Percentiles rank a stretch among this genome's conserved stretches.
These are phyloP conservation scores for Euspilapteryx auroguttella DNA, from an alignment of 2,888 invertebrate species.

Conservation along the genomic window DNA sequence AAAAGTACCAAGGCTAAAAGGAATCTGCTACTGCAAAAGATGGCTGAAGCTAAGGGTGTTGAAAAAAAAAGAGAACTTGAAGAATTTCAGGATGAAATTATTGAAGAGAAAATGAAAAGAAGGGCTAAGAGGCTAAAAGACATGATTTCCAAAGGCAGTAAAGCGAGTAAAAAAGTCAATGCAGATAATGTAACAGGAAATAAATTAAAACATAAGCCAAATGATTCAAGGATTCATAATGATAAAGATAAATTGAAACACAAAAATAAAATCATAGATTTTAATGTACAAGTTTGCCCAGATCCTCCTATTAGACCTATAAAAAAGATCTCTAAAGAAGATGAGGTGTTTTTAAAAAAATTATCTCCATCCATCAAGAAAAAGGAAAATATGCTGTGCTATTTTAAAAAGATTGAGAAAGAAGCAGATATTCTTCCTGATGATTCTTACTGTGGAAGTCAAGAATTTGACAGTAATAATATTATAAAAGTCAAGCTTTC, in stretches of 20 bases:
- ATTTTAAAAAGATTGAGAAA: conserved; percentile 57
- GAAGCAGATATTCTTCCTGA: conserved; percentile 12
- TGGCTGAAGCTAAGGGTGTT: conserved; percentile 67
- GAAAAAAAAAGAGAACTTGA: conserved; percentile 60
- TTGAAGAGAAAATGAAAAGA: conserved; percentile 62
- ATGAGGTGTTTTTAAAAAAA: conserved; percentile 51
- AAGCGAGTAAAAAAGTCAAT: conserved; percentile 9
- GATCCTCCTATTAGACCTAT: too few relatives aligned
- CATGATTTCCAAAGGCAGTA: conserved; percentile 29
- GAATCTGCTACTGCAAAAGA: conserved; percentile 55
- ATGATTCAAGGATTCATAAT: conserved; percentile 4
- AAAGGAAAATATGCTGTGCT: conserved; percentile 62
- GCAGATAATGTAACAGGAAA: neutral
- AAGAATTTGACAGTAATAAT: conserved; percentile 11
- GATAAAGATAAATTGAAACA: conserved; percentile 5
- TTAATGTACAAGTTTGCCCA: too few relatives aligned
- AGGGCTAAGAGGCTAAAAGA: conserved; percentile 61
- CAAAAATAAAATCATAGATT: conserved; percentile 7
- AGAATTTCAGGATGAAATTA: conserved; percentile 55
- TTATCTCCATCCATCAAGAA: conserved; percentile 61
- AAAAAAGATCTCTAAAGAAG: conserved; percentile 17
- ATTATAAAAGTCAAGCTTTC: conserved; percentile 35
- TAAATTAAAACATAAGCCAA: conserved; percentile 4
- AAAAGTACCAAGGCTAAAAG: conserved; percentile 41
- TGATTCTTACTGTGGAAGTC: conserved; percentile 13